phyloP scores from a whole-genome alignment of 1,140 invertebrate species.

The Stenopsyche tienmushanensis region DNA sequence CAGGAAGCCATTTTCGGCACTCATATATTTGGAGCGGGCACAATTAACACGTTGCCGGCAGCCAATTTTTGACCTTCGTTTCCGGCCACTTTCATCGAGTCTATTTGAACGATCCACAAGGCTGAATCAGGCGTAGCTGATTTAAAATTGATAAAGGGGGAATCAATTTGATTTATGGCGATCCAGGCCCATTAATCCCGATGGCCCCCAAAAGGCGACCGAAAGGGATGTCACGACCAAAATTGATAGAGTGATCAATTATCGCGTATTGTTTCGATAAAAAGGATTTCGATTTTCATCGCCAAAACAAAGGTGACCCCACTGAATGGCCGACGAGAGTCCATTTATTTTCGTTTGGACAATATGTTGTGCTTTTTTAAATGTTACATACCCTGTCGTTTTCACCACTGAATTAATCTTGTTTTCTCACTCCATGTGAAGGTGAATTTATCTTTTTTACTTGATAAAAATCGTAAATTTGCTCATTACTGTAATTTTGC shows the following conservation, averaged over 20 bases:
- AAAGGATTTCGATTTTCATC: slow-evolving; percentile 10
- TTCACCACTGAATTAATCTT: no score
- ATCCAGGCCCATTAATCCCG: slow-evolving; percentile 22
- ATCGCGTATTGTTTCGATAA: slow-evolving; percentile 13
- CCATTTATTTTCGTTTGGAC: no score
- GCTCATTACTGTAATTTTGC: no score
- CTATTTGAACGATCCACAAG: not conserved
- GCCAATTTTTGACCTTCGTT: not conserved
- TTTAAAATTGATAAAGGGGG: slow-evolving; percentile 24
- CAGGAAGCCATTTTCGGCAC: no score
- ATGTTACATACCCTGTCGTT: no score
- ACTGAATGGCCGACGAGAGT: no score
- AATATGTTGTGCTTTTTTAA: no score
- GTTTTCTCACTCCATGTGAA: no score
- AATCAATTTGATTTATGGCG: slow-evolving; percentile 26
- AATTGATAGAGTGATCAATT: slow-evolving; percentile 32
- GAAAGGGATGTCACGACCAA: slow-evolving; percentile 14
- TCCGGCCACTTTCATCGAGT: not conserved
- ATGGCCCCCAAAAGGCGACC: slow-evolving; percentile 11
- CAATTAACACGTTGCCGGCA: no score
- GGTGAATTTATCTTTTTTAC: no score
- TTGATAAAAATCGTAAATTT: no score
- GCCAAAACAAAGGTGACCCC: not conserved
- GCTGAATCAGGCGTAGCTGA: slow-evolving; percentile 1
- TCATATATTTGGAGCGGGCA: no score